Evolutionary conservation across 1,140 invertebrate genomes (phyloP).

Genomic region (Zaprionus gabonicus): DNA sequence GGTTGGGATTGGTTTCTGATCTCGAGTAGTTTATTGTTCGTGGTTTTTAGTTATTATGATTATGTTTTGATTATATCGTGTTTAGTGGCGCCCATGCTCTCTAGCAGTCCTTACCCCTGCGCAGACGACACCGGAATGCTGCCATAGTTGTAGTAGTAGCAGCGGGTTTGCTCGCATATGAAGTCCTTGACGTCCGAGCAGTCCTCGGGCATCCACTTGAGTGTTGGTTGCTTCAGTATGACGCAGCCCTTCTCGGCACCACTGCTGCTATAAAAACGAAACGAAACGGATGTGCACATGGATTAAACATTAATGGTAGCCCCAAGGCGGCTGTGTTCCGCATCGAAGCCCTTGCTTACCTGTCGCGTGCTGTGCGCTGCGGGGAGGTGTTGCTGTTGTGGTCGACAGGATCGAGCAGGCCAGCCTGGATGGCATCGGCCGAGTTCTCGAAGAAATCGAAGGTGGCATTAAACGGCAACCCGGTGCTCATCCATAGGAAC

Average conservation of each 20-base stretch:
- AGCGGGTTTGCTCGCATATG: slow-evolving; percentile 94
- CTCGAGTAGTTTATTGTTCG: slow-evolving; percentile 44
- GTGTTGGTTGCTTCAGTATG: slow-evolving; percentile 89
- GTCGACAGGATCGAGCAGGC: slow-evolving; percentile 86
- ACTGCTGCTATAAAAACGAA: slow-evolving; percentile 85
- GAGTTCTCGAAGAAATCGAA: slow-evolving; percentile 91
- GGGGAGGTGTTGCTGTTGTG: slow-evolving; percentile 89
- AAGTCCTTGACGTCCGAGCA: slow-evolving; percentile 94
- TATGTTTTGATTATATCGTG: slow-evolving; percentile 35
- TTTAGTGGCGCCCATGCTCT: slow-evolving; percentile 58
- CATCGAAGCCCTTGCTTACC: slow-evolving; percentile 86
- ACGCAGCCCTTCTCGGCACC: slow-evolving; percentile 90
- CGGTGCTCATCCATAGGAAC: slow-evolving; percentile 95
- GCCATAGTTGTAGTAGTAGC: slow-evolving; percentile 96
- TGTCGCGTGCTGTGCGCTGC: slow-evolving; percentile 90
- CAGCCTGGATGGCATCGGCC: slow-evolving; percentile 85
- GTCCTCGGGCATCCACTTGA: slow-evolving; percentile 92
- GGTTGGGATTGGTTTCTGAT: slow-evolving; percentile 36
- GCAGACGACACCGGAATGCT: slow-evolving; percentile 93
- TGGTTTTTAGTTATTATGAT: slow-evolving; percentile 32
- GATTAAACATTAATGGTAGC: slow-evolving; percentile 11
- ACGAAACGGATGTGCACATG: slow-evolving; percentile 21
- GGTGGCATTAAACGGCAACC: slow-evolving; percentile 93
- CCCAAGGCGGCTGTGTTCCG: neutral
- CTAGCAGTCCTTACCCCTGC: slow-evolving; percentile 91